phyloP scores from a whole-genome alignment of 2,113 vertebrate species.

The Cebidichthys violaceus region DNA sequence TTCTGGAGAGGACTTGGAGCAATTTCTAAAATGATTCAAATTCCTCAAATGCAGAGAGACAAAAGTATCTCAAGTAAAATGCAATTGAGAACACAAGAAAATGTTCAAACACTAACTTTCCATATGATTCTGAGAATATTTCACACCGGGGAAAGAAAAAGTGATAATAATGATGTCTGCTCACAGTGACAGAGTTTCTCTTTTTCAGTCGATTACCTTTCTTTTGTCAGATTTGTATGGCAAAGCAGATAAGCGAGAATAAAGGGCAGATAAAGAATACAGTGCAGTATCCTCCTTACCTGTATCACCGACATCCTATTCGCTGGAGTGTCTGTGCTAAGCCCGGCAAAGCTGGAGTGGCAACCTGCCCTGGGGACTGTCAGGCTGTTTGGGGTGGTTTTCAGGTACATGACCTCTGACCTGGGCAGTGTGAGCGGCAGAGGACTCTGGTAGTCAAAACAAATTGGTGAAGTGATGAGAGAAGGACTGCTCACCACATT shows the following conservation, averaged over 20 bases:
- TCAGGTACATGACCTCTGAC: slow-evolving; percentile 99
- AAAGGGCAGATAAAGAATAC: slow-evolving; percentile 73
- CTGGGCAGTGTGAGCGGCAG: slow-evolving; percentile 97
- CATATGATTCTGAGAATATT: slow-evolving; percentile 50
- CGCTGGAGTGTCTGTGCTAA: slow-evolving; percentile 91
- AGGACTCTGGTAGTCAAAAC: slow-evolving; percentile 99
- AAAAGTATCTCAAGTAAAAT: slow-evolving; percentile 24
- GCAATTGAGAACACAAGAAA: slow-evolving; percentile 40
- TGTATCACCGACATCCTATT: slow-evolving; percentile 99
- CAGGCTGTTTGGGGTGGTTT: slow-evolving; percentile 97
- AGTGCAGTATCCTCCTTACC: slow-evolving; percentile 84
- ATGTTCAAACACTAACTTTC: slow-evolving; percentile 32
- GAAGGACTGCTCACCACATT: slow-evolving; percentile 99
- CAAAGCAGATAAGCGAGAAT: slow-evolving; percentile 76
- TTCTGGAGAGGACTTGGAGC: slow-evolving; percentile 51
- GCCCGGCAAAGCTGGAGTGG: slow-evolving; percentile 98
- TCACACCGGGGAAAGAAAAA: slow-evolving; percentile 31
- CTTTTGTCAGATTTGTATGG: slow-evolving; percentile 75
- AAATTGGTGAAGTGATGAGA: slow-evolving; percentile 98
- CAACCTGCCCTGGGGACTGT: slow-evolving; percentile 97
- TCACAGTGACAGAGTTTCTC: slow-evolving; percentile 55
- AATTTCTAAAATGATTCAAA: slow-evolving; percentile 50
- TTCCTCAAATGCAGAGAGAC: slow-evolving; percentile 34
- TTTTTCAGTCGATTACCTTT: slow-evolving; percentile 69
- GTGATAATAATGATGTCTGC: slow-evolving; percentile 62